phyloP scores from a whole-genome alignment of 2,888 invertebrate species.

The Patella ulyssiponensis region DNA sequence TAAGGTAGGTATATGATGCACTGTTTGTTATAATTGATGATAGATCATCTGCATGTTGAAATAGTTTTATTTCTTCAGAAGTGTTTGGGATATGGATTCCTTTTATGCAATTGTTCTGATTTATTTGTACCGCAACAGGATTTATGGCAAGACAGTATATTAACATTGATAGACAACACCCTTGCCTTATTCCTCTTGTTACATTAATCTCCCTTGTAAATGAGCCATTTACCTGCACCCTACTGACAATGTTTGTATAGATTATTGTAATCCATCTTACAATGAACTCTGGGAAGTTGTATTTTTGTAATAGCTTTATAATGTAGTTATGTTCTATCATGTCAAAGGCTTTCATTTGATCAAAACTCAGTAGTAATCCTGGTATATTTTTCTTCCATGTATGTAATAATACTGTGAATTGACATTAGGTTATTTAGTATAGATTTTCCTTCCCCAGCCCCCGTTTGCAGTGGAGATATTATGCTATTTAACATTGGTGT shows the following conservation, averaged over 20 bases:
- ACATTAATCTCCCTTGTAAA: background rate
- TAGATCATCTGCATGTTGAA: background rate
- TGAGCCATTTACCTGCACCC: background rate
- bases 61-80: background rate
- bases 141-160: background rate
- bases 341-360: background rate
- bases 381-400: background rate
- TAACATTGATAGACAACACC: background rate
- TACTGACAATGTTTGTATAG: background rate
- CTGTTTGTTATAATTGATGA: background rate
- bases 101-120: background rate
- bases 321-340: background rate
- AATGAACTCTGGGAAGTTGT: background rate
- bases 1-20: background rate
- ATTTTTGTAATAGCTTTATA: background rate
- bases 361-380: background rate
- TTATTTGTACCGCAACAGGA: background rate
- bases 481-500: no score
- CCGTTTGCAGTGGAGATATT: no score
- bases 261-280: background rate
- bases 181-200: background rate
- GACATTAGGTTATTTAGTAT: background rate
- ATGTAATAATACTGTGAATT: background rate
- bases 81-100: background rate
- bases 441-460: conserved; percentile 2